Evolutionary conservation across 2,113 vertebrate species (phyloP), one percentile per base, ranked within the genome.

Genomic region (Gyps fulvus): DNA sequence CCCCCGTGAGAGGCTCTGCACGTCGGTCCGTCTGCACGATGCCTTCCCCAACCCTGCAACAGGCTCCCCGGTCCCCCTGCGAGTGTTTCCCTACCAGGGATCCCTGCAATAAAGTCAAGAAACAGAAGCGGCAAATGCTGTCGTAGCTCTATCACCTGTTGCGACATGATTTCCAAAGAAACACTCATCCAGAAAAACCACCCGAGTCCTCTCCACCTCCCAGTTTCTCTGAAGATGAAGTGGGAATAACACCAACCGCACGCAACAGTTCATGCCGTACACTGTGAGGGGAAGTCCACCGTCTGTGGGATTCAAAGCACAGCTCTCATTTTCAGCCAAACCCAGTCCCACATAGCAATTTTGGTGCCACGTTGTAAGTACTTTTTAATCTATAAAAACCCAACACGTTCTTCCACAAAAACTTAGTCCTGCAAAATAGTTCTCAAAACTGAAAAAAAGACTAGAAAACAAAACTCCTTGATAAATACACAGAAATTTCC

Each of bases 41-140:
- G 15, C 17, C 29, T 7, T 71, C 38, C 32, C 38, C 49, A 61
- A 5, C n/a, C 26, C 59, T 3, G 1, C 52, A 22, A 11, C 42
- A 32, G 14, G 61, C 25, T 69, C 40, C 76, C n/a, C 2, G 0
- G 4, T 4, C 14, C 11, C 16, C 17, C 17, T 8, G 10, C 0
- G 3, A 65, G 50, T 2, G 1, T 34, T 40, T 55, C 29, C 49
- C 40, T 34, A 9, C 9, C 49, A 25, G 8, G 5, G 26, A 81
- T 31, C 43, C 13, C 52, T 50, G 26, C 49, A n/a, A 54, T 54
- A 32, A 49, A 62, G 34, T 20, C 21, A 63, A 69, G 70, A 70
- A 69, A 25, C 7, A 43, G 40, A 72, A 61, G 55, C 55, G 70
- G 22, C 57, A 70, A 70, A 71, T 26, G 23, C 57, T 83, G n/a